Percentiles rank a stretch among this genome's conserved stretches.
Evolutionary conservation across 2,113 vertebrate species (phyloP).

Genomic region (Ophthalmolycus amberensis): DNA sequence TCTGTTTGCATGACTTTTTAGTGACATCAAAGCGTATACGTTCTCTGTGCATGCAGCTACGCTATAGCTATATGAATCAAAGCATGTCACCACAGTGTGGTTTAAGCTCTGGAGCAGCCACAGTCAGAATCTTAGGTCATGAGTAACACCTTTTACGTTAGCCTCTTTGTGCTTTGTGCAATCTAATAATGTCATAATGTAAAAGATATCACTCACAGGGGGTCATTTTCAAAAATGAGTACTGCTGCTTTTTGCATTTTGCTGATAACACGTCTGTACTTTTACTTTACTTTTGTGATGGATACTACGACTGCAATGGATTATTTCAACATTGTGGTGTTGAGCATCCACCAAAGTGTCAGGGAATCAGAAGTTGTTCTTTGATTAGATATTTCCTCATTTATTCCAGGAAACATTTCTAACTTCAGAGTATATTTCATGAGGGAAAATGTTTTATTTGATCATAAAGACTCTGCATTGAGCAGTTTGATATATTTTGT

Average conservation of each 20-base stretch:
- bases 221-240: too few species aligned
- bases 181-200: too few species aligned
- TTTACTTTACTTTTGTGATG: too few species aligned
- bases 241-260: too few species aligned
- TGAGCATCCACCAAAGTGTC: background rate
- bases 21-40: background rate
- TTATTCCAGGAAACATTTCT: background rate
- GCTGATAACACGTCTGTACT: too few species aligned
- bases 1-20: background rate
- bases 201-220: too few species aligned
- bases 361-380: background rate
- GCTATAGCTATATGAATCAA: background rate
- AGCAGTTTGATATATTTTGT: slow-evolving; percentile 2
- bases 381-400: background rate
- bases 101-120: background rate
- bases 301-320: too few species aligned
- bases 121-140: background rate
- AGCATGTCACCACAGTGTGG: background rate
- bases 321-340: too few species aligned
- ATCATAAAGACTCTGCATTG: background rate
- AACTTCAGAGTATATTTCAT: background rate
- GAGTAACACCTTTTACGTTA: too few species aligned
- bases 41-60: background rate
- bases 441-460: background rate
- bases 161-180: too few species aligned